Evolutionary conservation across 1,140 invertebrate genomes (phyloP).

Genomic region (Magallana angulata): DNA sequence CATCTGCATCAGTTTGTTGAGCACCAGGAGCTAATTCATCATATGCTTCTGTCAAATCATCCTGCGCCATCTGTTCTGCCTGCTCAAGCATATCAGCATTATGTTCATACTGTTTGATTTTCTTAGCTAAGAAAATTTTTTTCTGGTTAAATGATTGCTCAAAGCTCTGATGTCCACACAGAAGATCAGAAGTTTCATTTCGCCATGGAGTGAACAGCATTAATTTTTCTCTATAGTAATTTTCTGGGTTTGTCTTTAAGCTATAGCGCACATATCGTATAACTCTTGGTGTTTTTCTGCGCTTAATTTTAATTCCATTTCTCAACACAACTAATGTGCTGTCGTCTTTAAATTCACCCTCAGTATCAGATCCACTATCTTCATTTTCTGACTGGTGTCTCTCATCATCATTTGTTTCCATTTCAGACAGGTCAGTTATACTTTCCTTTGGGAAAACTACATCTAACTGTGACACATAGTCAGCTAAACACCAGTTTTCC

Average conservation of each 20-base stretch:
- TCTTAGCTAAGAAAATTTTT: not conserved
- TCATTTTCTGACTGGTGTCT: not conserved
- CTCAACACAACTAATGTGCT: slow-evolving; percentile 34
- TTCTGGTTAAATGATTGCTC: not conserved
- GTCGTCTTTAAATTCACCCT: slow-evolving; percentile 22
- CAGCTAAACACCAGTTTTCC: too few species aligned
- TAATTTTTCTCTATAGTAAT: too few species aligned
- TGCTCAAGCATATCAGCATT: slow-evolving; percentile 31
- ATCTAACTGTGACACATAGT: too few species aligned
- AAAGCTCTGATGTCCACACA: too few species aligned
- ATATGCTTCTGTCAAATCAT: not conserved
- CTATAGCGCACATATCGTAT: not conserved
- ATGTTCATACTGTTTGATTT: slow-evolving; percentile 25
- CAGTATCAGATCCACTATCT: not conserved
- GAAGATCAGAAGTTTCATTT: too few species aligned
- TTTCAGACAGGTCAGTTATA: not conserved
- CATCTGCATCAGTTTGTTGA: slow-evolving; percentile 29
- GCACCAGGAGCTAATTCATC: slow-evolving; percentile 22
- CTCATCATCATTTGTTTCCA: slow-evolving; percentile 37
- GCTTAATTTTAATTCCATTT: slow-evolving; percentile 50
- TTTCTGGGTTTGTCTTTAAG: not conserved
- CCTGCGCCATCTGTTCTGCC: not conserved
- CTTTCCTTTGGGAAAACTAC: slow-evolving; percentile 17
- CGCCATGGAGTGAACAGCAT: too few species aligned
- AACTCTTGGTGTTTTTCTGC: slow-evolving; percentile 6